Evolutionary conservation across 2,888 invertebrate genomes (phyloP).

Genomic region (Leucoma salicis): DNA sequence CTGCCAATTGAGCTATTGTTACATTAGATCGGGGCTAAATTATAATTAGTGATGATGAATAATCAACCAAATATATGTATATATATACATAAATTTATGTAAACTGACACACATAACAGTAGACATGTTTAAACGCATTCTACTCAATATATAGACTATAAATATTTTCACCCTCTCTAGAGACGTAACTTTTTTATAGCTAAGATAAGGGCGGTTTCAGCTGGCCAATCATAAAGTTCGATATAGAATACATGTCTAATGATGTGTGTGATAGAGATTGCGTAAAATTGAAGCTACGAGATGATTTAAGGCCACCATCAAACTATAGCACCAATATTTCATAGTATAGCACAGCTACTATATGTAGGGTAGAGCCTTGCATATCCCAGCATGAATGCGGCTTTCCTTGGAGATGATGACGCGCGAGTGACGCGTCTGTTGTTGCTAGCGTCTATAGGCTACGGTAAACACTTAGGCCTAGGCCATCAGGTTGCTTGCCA

Average conservation of each 20-base stretch:
- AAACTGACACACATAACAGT: slow-evolving; percentile 1
- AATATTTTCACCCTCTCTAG: slow-evolving; percentile 11
- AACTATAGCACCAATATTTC: background rate
- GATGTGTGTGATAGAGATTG: slow-evolving; percentile 33
- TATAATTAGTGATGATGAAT: no score
- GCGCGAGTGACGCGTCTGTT: no score
- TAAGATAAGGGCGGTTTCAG: slow-evolving; percentile 29
- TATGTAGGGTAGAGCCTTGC: background rate
- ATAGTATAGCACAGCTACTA: background rate
- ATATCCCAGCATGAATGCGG: background rate
- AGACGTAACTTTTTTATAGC: slow-evolving; percentile 34
- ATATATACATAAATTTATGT: background rate
- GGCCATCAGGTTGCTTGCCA: no score
- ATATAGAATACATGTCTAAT: slow-evolving; percentile 36
- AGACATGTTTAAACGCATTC: slow-evolving; percentile 23
- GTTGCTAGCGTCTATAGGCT: no score
- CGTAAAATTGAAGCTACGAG: slow-evolving; percentile 27
- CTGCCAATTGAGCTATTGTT: no score
- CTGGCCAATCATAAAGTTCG: slow-evolving; percentile 25
- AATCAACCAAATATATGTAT: no score
- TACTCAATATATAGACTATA: slow-evolving; percentile 13
- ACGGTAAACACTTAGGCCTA: no score
- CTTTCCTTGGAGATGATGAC: no score
- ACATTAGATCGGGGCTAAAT: no score
- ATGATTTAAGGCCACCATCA: background rate